Evolutionary conservation across 2,888 invertebrate species (phyloP).

Genomic region (Eumerus sabulonum): DNA sequence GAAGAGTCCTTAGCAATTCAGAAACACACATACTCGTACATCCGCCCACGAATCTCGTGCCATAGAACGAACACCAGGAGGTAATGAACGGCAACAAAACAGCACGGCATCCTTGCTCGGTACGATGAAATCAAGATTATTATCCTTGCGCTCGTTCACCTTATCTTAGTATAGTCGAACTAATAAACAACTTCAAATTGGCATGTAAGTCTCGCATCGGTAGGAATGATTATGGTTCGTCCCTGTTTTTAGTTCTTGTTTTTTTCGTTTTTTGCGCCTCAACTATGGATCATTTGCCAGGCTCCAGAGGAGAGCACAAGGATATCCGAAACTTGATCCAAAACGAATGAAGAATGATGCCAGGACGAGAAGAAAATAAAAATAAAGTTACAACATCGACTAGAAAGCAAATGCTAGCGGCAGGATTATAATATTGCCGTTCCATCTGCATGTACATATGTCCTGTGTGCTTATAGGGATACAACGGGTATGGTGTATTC

Average conservation of each 20-base stretch:
- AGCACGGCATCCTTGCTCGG: neutral
- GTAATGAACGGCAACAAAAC: neutral
- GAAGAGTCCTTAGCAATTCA: slow-evolving; percentile 11
- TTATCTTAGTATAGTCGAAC: slow-evolving; percentile 50
- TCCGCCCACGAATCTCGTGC: too few relatives aligned
- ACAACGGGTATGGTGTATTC: slow-evolving; percentile 16
- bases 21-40: neutral
- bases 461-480: neutral
- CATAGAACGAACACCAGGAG: neutral
- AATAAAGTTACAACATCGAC: slow-evolving; percentile 29
- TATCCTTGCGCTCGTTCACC: slow-evolving; percentile 43
- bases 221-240: slow-evolving; percentile 14
- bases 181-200: slow-evolving; percentile 66
- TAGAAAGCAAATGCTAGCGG: slow-evolving; percentile 34
- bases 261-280: slow-evolving; percentile 13
- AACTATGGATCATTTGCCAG: neutral
- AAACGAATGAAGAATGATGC: neutral
- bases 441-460: slow-evolving; percentile 14
- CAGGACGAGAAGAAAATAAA: slow-evolving; percentile 14
- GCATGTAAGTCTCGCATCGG: slow-evolving; percentile 62
- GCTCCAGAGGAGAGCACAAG: too few relatives aligned
- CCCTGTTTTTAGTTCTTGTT: neutral
- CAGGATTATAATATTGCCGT: slow-evolving; percentile 59
- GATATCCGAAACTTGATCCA: too few relatives aligned
- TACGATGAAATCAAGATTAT: slow-evolving; percentile 4